Percentiles rank a stretch among this genome's conserved stretches.
Conservation (phyloP, 30 jellyfish, hydroid and myxozoan genomes). For the Sanderia malayensis region DNA sequence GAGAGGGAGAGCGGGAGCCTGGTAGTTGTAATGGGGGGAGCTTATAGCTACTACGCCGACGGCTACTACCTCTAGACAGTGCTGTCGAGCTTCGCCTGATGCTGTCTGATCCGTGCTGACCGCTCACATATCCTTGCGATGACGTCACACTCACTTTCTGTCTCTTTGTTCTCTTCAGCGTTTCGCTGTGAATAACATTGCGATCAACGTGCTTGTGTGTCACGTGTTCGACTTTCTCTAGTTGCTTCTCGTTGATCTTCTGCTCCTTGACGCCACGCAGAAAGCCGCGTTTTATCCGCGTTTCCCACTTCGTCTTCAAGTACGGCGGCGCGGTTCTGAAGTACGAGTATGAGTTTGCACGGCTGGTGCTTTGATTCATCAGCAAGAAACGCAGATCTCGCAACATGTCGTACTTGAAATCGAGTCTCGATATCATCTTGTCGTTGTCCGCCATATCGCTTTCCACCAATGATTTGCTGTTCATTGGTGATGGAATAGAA, state of each 20-base stretch:
- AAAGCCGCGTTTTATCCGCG: constrained; percentile 52
- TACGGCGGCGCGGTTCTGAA: constrained; percentile 62
- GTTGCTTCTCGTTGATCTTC: constrained; percentile 42
- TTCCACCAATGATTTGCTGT: constrained; percentile 21
- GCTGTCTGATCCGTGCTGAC: constrained; percentile 9
- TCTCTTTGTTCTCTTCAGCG: constrained; percentile 10
- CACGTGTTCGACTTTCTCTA: constrained; percentile 56
- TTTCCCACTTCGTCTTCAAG: constrained; percentile 63
- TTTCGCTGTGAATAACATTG: constrained; percentile 37
- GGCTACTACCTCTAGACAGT: background rate
- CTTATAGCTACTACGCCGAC: background rate
- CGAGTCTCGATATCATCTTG: constrained; percentile 25
- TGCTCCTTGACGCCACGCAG: constrained; percentile 64
- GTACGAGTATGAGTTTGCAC: constrained; percentile 53
- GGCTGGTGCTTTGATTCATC: constrained; percentile 49
- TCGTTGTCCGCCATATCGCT: constrained; percentile 30
- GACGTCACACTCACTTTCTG: background rate
- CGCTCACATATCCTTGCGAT: background rate
- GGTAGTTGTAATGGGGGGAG: constrained; percentile 5
- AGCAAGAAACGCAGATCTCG: constrained; percentile 55
- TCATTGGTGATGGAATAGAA: constrained; percentile 43
- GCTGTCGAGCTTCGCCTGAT: background rate
- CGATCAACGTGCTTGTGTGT: constrained; percentile 43
- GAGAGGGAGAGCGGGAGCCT: constrained; percentile 2
- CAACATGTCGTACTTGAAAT: constrained; percentile 47